Evolutionary conservation across 2,797 vertebrate species (phyloP), one percentile per base, ranked within the genome.

Genomic region (Syngnathus rostellatus): DNA sequence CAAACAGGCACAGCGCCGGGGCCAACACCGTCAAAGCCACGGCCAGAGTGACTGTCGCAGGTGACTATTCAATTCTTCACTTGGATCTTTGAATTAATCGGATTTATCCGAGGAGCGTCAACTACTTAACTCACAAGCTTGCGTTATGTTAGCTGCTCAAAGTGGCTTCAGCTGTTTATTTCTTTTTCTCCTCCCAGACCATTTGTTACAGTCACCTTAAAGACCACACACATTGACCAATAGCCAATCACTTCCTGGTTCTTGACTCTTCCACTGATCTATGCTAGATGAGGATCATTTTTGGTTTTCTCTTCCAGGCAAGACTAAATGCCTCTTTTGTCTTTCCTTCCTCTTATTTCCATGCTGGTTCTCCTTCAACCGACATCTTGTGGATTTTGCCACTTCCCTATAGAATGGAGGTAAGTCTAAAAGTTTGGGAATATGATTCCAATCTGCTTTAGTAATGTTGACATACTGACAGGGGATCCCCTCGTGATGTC

Each of bases 1-100:
- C 92, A 1, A 99, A 98, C 81, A 93, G 91, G 53, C 96, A 97
- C 65, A 96, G 89, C 12, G 93, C 94, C 25, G 94, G 93, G 48
- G 93, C 92, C 5, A 94, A 93, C 66, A 94, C 93, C 0, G 94
- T 94, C 66, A 99, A 99, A 85, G 93, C 94, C 0, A 94, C 94
- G 0, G 95, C 94, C 14, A 92, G 89, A 50, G 86, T 98, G 83
- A 94, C 91, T 0, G 81, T 98, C 64, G 87, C 92, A 92, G 96
- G 97, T 98, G 65, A 63, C 16, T 31, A n/a, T 58, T 21, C 4
- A 5, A 16, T 66, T 46, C 45, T 64, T 17, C 31, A 38, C 25
- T 11, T 16, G n/a, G n/a, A 43, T 46, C 43, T 45, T 25, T 37
- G 9, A 21, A 50, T 10, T 16, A 38, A 37, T 50, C 5, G 14